These are phyloP conservation scores for Danio tinwini DNA, from an alignment of 2,797 vertebrate genomes.

Conservation along the genomic window DNA sequence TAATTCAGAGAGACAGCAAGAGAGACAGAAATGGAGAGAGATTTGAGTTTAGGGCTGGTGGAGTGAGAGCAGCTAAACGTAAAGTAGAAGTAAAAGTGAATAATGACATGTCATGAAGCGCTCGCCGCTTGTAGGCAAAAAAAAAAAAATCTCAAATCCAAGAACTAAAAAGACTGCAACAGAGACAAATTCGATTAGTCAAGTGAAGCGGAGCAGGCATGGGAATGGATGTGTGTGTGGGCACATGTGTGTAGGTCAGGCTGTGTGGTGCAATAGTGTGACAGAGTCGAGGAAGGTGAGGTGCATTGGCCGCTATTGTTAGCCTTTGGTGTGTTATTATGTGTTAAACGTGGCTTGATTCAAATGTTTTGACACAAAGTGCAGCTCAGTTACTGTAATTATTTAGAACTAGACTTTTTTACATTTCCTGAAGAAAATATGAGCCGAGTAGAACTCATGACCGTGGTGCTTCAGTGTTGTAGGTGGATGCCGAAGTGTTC, in stretches of 20 bases:
- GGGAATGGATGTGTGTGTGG: constrained; percentile 6
- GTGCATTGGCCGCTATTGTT: constrained; percentile 2
- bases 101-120: constrained; percentile 56
- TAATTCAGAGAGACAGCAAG: constrained; percentile 35
- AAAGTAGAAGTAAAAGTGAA: constrained; percentile 52
- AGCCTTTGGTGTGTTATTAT: not conserved
- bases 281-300: constrained; percentile 4
- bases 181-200: constrained; percentile 61
- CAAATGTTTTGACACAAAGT: not conserved
- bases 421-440: constrained; percentile 25
- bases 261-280: not conserved
- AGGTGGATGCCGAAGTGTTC: constrained; percentile 16
- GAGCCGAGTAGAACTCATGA: not conserved
- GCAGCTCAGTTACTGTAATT: not conserved
- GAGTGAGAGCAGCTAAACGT: constrained; percentile 23
- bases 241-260: constrained; percentile 25
- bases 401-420: constrained; percentile 1
- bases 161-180: constrained; percentile 63
- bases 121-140: constrained; percentile 32
- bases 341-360: constrained; percentile 10
- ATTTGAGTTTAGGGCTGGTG: not conserved
- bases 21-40: not conserved
- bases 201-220: constrained; percentile 48
- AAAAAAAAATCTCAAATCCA: constrained; percentile 41
- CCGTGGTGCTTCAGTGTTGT: not conserved